Evolutionary conservation across 1,140 invertebrate genomes (phyloP).

Genomic region (Apis dorsata): DNA sequence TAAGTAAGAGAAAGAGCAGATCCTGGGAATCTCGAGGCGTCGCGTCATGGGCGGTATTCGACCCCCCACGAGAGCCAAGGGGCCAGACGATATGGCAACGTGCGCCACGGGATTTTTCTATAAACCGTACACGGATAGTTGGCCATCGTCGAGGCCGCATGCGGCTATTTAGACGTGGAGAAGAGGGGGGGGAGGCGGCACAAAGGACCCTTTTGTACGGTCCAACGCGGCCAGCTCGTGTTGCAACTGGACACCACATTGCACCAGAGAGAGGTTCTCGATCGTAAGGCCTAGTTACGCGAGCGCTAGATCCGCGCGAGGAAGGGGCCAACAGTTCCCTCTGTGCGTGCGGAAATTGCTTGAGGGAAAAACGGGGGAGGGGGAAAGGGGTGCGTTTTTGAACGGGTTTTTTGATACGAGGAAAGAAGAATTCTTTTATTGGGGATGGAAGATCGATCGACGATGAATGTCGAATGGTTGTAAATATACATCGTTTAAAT

Average conservation of each 20-base stretch:
- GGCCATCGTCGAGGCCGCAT: slow-evolving; percentile 45
- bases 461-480: no score
- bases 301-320: background rate
- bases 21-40: slow-evolving; percentile 23
- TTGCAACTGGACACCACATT: slow-evolving; percentile 75
- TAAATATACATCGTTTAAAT: no score
- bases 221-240: slow-evolving; percentile 55
- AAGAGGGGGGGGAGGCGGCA: slow-evolving; percentile 39
- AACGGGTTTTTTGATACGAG: no score
- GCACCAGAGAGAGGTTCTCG: slow-evolving; percentile 20
- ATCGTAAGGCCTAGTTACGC: slow-evolving; percentile 16
- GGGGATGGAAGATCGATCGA: no score
- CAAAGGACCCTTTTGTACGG: slow-evolving; percentile 76
- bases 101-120: slow-evolving; percentile 64
- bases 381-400: no score
- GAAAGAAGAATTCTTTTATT: no score
- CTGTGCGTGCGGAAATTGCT: background rate
- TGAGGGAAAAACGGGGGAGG: no score
- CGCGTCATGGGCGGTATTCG: slow-evolving; percentile 66
- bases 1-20: slow-evolving; percentile 35
- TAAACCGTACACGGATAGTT: slow-evolving; percentile 59
- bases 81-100: slow-evolving; percentile 42
- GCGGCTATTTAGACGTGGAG: slow-evolving; percentile 65
- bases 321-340: background rate
- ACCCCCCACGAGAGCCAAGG: slow-evolving; percentile 63